phyloP scores from a whole-genome alignment of 2,113 vertebrate species.

The Prolemur simus region DNA sequence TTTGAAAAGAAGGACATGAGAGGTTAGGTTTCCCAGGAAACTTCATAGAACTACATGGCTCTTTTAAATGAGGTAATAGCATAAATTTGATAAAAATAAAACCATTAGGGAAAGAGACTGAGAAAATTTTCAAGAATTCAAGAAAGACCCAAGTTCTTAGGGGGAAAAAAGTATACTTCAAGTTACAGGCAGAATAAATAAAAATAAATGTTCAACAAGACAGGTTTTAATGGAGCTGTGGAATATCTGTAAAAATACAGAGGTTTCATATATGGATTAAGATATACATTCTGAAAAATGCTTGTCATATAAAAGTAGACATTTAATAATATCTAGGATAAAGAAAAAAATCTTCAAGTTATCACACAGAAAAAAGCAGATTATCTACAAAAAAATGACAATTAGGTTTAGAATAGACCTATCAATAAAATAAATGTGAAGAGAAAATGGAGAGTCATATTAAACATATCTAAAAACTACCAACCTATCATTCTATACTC shows the following conservation, averaged over 20 bases:
- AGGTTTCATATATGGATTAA: slow-evolving; percentile 8
- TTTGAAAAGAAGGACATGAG: background rate
- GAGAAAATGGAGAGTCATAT: background rate
- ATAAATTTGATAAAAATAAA: slow-evolving; percentile 23
- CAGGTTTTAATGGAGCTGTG: background rate
- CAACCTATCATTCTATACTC: background rate
- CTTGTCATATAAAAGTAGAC: background rate
- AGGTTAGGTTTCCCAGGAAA: background rate
- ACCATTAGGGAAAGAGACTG: background rate
- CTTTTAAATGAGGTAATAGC: background rate
- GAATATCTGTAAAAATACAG: background rate
- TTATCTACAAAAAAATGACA: background rate
- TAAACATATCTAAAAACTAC: background rate
- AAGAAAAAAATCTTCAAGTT: background rate
- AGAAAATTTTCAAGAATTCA: background rate
- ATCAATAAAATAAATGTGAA: slow-evolving; percentile 11
- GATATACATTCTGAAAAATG: background rate
- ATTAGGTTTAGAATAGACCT: background rate
- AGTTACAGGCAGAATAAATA: slow-evolving; percentile 9
- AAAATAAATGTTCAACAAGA: background rate
- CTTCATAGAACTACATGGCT: background rate
- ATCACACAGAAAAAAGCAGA: slow-evolving; percentile 5
- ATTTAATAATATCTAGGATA: background rate
- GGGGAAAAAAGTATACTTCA: background rate
- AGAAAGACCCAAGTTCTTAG: background rate